Evolutionary conservation across 92 coral and sea anemone genomes (phyloP), one percentile per base, ranked within the genome.

Genomic region (Desmophyllum pertusum): DNA sequence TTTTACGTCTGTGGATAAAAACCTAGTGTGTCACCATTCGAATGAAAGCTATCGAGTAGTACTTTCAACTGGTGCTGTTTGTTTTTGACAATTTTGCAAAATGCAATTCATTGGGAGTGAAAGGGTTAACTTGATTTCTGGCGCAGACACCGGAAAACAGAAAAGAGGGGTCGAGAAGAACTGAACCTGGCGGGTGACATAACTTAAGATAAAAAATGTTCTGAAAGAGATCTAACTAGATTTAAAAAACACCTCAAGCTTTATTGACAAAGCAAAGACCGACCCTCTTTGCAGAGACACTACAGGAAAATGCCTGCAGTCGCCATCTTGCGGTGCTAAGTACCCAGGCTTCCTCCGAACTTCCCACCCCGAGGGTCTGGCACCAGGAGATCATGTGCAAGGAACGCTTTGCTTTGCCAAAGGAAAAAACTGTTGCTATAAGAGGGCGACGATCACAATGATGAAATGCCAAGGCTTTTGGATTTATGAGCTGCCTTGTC

Each of bases 251-350:
- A 45, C 53, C 53, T 4, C 53, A 1, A 48, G 53, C 53, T 2
- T 48, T 14, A 43, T 10, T 48, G 53, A 48, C 19, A 48, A 48
- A 48, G 53, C 21, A 48, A 48, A 13, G 53, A 13, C 1, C 27
- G 35, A 0, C 10, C 7, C 25, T 59, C 9, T 39, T 62, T 18
- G 7, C 67, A 79, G 83, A 27, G 73, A 79, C 29, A 33, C 61
- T 18, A 62, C 29, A 30, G 50, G 50, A 55, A 19, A 65, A 25
- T 79, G 72, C n/a, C 25, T 79, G 14, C 48, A 38, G 73, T 0
- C 63, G 27, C 83, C 83, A 19, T 79, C 83, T 4, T 79, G 83
- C 37, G 83, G 83, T 5, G 83, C 83, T 10, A 39, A 43, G 43
- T 79, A 33, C 79, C 52, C 67, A 62, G 67, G 67, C 67, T 33